Evolutionary conservation across 1,140 invertebrate genomes (phyloP).

Genomic region (Paraescarpia echinospica): DNA sequence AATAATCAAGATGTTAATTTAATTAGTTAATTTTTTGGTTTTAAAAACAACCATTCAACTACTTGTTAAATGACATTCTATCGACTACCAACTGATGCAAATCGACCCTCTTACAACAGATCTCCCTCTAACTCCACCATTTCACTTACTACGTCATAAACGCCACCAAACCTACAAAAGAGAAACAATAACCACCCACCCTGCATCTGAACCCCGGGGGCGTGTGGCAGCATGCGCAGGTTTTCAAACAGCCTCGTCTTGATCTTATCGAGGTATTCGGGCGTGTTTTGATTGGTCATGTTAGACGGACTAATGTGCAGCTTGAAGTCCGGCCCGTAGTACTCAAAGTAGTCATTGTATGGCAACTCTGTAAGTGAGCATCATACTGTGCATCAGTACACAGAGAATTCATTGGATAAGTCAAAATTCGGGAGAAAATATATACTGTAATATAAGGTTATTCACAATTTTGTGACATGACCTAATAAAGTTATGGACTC

Average conservation of each 20-base stretch:
- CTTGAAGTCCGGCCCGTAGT: slow-evolving; percentile 99
- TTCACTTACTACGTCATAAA: neutral
- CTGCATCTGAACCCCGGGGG: slow-evolving; percentile 92
- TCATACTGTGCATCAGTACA: neutral
- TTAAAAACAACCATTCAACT: neutral
- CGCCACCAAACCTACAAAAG: neutral
- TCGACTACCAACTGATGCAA: no score
- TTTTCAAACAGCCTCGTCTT: slow-evolving; percentile 94
- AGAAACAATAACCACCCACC: slow-evolving; percentile 2
- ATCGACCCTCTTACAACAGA: neutral
- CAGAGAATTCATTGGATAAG: no score
- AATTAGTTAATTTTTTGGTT: neutral
- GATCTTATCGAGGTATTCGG: slow-evolving; percentile 97
- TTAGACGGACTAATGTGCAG: slow-evolving; percentile 98
- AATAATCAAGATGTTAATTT: neutral
- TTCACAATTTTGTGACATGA: no score
- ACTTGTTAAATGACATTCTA: neutral
- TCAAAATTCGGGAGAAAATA: no score
- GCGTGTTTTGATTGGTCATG: slow-evolving; percentile 98
- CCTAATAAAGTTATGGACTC: no score
- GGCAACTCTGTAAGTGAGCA: slow-evolving; percentile 73
- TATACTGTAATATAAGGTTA: no score
- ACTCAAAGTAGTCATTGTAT: slow-evolving; percentile 99
- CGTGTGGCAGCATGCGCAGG: slow-evolving; percentile 94
- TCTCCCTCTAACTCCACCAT: neutral